Conservation (phyloP, 2,888 invertebrate species). For the Perizoma affinitatum region DNA sequence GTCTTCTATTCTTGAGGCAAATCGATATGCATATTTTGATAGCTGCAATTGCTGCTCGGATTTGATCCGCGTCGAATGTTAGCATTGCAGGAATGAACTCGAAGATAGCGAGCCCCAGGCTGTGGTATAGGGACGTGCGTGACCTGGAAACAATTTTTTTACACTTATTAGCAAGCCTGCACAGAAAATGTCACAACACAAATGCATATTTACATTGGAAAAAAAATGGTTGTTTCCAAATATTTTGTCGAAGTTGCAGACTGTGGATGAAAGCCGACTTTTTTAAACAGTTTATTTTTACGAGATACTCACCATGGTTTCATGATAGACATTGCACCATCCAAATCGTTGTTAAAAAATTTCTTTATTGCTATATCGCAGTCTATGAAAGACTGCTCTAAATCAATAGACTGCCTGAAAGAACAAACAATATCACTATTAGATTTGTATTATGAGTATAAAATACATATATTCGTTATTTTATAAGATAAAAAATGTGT, state of each 20-base stretch:
- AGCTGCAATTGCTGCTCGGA: slow-evolving; percentile 88
- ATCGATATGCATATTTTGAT: slow-evolving; percentile 91
- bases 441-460: too few relatives aligned
- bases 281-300: too few relatives aligned
- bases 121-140: slow-evolving; percentile 94
- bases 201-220: too few relatives aligned
- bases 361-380: slow-evolving; percentile 91
- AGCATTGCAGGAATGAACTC: slow-evolving; percentile 96
- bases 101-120: slow-evolving; percentile 94
- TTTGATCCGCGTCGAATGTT: slow-evolving; percentile 93
- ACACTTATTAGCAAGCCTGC: too few relatives aligned
- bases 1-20: slow-evolving; percentile 88
- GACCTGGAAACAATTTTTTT: slow-evolving; percentile 84
- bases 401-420: slow-evolving; percentile 78
- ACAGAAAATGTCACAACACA: too few relatives aligned
- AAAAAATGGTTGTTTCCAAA: too few relatives aligned
- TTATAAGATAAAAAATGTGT: too few relatives aligned
- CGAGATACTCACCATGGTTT: slow-evolving; percentile 87
- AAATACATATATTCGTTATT: too few relatives aligned
- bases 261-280: too few relatives aligned
- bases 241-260: too few relatives aligned
- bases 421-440: background rate
- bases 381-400: slow-evolving; percentile 89
- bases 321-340: slow-evolving; percentile 91
- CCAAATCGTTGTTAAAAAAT: slow-evolving; percentile 96